phyloP scores from a whole-genome alignment of 2,797 vertebrate species.

The Pseudochromis fuscus region DNA sequence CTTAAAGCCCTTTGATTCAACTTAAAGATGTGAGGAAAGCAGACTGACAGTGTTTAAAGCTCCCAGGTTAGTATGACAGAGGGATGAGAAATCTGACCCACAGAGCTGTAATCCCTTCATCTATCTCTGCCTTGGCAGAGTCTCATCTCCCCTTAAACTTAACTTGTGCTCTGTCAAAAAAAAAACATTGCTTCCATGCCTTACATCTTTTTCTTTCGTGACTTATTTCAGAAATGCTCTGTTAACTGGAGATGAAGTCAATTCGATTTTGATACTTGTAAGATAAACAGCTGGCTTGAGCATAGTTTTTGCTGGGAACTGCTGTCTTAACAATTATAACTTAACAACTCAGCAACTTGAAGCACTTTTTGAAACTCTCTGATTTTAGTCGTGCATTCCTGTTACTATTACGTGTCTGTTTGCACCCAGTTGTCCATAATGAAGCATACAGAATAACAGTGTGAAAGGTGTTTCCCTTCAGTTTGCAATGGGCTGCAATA shows the following conservation, averaged over 20 bases:
- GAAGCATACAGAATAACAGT: neutral
- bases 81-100: slow-evolving; percentile 11
- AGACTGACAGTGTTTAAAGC: slow-evolving; percentile 36
- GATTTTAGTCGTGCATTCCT: slow-evolving; percentile 13
- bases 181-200: neutral
- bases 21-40: slow-evolving; percentile 29
- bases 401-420: slow-evolving; percentile 15
- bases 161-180: neutral
- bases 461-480: slow-evolving; percentile 19
- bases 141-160: neutral
- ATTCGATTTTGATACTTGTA: slow-evolving; percentile 17
- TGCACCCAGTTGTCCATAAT: neutral
- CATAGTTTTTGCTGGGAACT: slow-evolving; percentile 26
- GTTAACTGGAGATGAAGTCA: slow-evolving; percentile 27
- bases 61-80: slow-evolving; percentile 29
- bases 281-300: slow-evolving; percentile 19
- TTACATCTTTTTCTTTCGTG: slow-evolving; percentile 1
- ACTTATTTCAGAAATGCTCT: slow-evolving; percentile 21
- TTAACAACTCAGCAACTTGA: neutral
- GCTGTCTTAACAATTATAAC: slow-evolving; percentile 15
- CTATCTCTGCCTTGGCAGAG: slow-evolving; percentile 18
- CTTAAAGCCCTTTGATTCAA: slow-evolving; percentile 33
- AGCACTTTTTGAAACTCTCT: neutral
- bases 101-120: slow-evolving; percentile 37
- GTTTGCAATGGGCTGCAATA: neutral